Percentiles rank a stretch among this genome's conserved stretches.
Conservation (phyloP, 2,113 vertebrate genomes). For the Columba livia region DNA sequence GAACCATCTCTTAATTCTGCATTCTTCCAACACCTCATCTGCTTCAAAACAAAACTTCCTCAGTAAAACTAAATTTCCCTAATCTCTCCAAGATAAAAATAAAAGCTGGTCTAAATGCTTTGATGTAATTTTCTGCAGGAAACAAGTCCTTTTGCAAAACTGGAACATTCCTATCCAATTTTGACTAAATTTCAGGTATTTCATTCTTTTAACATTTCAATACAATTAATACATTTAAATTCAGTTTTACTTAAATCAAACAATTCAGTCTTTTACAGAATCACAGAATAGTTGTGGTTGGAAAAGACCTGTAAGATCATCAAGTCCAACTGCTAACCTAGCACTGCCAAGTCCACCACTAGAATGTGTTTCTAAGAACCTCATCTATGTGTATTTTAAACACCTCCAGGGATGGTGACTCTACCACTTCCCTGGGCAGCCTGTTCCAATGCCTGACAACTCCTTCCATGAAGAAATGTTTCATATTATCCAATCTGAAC, state of each 20-base stretch:
- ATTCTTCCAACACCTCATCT: background rate
- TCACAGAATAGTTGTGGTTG: too few relatives aligned
- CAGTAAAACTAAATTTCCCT: background rate
- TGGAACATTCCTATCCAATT: background rate
- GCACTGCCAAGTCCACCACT: too few relatives aligned
- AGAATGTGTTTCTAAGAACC: too few relatives aligned
- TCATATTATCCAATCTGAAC: too few relatives aligned
- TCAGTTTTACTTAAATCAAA: background rate
- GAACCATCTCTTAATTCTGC: background rate
- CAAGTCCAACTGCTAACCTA: too few relatives aligned
- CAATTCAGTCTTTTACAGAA: background rate
- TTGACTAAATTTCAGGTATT: background rate
- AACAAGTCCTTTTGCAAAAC: background rate
- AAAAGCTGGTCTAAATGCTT: background rate
- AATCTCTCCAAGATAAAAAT: background rate
- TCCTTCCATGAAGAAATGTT: too few relatives aligned
- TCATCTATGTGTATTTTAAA: too few relatives aligned
- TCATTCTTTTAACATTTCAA: background rate
- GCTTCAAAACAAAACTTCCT: background rate
- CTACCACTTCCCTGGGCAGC: too few relatives aligned
- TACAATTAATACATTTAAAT: background rate
- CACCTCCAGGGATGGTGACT: too few relatives aligned
- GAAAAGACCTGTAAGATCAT: too few relatives aligned
- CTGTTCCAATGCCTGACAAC: too few relatives aligned
- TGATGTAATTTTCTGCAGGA: background rate